A percentile compares a stretch with the other conserved stretches of the same genome.
phyloP scores from a whole-genome alignment of 2,797 vertebrate genomes.

The Lindbergichthys nudifrons region DNA sequence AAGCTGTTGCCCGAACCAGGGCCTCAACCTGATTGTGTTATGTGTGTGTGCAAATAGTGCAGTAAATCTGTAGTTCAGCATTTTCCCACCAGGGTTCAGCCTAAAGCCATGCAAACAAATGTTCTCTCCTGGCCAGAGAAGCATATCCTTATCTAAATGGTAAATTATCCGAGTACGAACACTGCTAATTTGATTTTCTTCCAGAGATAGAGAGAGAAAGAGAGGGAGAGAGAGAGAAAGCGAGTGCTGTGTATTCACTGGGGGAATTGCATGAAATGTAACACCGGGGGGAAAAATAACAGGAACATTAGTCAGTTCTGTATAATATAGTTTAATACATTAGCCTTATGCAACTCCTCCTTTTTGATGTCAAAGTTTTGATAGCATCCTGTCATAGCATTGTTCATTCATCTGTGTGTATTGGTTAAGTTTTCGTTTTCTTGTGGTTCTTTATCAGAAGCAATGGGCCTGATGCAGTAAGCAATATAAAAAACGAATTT shows the following conservation, averaged over 20 bases:
- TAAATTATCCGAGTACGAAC: constrained; percentile 1
- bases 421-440: background rate
- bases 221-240: background rate
- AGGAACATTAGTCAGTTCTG: background rate
- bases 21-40: background rate
- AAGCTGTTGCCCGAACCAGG: background rate
- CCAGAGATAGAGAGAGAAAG: background rate
- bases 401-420: background rate
- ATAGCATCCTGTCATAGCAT: background rate
- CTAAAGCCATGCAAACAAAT: constrained; percentile 44
- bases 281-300: background rate
- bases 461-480: no score
- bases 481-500: no score
- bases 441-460: background rate
- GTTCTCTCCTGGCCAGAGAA: background rate
- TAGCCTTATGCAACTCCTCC: background rate
- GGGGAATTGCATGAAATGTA: background rate
- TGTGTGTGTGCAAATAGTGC: background rate
- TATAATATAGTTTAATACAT: background rate
- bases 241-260: background rate
- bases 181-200: background rate
- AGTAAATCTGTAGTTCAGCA: constrained; percentile 47
- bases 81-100: constrained; percentile 68
- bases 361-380: background rate
- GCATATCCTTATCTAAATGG: background rate